Conservation (phyloP, 2,797 vertebrate species). For the Limosa lapponica region DNA sequence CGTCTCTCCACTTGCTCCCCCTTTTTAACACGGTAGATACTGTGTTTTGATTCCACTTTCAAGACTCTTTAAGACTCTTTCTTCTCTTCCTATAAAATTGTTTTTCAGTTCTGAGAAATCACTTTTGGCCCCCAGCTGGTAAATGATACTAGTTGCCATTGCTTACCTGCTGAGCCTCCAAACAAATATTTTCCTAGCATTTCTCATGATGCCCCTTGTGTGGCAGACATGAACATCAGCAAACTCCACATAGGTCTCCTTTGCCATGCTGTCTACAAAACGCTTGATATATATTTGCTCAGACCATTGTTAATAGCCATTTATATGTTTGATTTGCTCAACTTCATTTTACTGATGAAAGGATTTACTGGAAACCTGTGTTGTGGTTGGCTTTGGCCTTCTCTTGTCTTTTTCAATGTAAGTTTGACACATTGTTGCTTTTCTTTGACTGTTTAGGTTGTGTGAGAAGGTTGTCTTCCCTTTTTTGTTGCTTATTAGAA, state of each 20-base stretch:
- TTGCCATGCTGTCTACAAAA: background rate
- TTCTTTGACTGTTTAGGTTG: background rate
- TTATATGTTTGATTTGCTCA: background rate
- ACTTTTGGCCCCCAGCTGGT: accelerated
- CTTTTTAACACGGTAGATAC: background rate
- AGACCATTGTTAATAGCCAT: background rate
- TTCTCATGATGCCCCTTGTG: background rate
- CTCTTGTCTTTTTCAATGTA: background rate
- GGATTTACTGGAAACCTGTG: background rate
- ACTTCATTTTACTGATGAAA: background rate
- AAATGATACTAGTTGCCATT: background rate
- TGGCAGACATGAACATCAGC: background rate
- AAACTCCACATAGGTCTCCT: background rate
- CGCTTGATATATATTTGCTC: accelerated
- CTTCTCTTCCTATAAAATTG: background rate
- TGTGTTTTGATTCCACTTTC: background rate
- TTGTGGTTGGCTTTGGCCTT: background rate
- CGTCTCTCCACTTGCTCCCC: accelerated
- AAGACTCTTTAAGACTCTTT: background rate
- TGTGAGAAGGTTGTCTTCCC: background rate
- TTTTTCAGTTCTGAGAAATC: background rate
- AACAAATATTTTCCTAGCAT: background rate
- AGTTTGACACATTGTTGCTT: background rate
- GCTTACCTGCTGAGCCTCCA: background rate
- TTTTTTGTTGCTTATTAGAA: background rate